Evolutionary conservation across 2,797 vertebrate genomes (phyloP).

Genomic region (Nyctibius grandis): DNA sequence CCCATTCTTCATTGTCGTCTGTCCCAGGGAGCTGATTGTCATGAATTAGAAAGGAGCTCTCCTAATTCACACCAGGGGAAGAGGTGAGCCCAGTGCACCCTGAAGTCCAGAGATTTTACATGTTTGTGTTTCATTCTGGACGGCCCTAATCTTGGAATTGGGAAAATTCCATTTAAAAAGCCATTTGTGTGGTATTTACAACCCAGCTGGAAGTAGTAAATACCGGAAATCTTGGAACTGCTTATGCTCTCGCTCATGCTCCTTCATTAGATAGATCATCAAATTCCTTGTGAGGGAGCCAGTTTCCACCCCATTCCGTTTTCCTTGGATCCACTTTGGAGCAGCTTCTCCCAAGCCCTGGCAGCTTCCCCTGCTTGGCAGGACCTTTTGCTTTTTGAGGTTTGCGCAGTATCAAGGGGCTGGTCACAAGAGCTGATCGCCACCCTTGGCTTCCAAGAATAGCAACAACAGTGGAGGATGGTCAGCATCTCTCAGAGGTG

Average conservation of each 20-base stretch:
- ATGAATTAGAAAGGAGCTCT: neutral
- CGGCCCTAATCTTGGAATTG: neutral
- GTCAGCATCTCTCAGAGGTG: neutral
- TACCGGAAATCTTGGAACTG: constrained; percentile 51
- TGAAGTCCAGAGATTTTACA: neutral
- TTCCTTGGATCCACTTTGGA: constrained; percentile 34
- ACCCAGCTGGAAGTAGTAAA: constrained; percentile 62
- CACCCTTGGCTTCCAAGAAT: neutral
- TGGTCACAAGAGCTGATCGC: neutral
- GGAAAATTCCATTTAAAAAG: constrained; percentile 53
- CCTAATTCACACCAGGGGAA: neutral
- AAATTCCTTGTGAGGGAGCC: constrained; percentile 54
- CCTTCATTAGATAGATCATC: constrained; percentile 53
- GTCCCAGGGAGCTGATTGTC: neutral
- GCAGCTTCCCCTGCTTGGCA: constrained; percentile 7
- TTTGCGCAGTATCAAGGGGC: neutral
- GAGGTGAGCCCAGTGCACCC: neutral
- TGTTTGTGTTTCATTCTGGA: neutral
- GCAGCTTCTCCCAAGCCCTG: neutral
- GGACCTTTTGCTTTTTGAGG: neutral
- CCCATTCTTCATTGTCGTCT: neutral
- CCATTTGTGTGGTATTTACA: constrained; percentile 53
- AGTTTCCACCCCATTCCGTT: constrained; percentile 48
- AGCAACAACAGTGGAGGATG: neutral
- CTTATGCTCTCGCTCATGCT: neutral